phyloP scores from a whole-genome alignment of 2,113 vertebrate genomes.

The Perca flavescens region DNA sequence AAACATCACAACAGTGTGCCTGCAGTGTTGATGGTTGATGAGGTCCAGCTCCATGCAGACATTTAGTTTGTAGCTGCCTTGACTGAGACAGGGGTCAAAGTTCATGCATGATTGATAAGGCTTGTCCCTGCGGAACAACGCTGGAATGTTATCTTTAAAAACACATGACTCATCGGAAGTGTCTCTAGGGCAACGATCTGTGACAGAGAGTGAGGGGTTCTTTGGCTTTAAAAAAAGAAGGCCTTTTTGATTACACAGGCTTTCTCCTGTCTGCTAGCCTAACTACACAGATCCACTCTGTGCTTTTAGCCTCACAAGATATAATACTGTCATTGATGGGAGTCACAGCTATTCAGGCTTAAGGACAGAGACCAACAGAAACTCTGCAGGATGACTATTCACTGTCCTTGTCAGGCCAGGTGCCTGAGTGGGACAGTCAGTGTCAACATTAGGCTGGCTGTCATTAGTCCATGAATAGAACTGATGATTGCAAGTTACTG shows the following conservation, averaged over 20 bases:
- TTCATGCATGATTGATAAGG: slow-evolving; percentile 65
- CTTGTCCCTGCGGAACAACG: slow-evolving; percentile 40
- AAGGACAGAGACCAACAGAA: slow-evolving; percentile 59
- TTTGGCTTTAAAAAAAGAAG: slow-evolving; percentile 23
- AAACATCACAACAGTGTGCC: neutral
- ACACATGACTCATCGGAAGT: slow-evolving; percentile 72
- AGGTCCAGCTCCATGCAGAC: slow-evolving; percentile 10
- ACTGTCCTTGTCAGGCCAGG: slow-evolving; percentile 64
- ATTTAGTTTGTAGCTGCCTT: slow-evolving; percentile 48
- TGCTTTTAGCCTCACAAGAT: slow-evolving; percentile 53
- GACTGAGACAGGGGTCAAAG: slow-evolving; percentile 58
- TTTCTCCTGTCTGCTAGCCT: slow-evolving; percentile 56
- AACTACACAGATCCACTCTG: slow-evolving; percentile 69
- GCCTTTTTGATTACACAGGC: slow-evolving; percentile 60
- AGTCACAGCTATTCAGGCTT: slow-evolving; percentile 50
- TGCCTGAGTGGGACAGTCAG: slow-evolving; percentile 50
- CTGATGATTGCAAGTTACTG: slow-evolving; percentile 10
- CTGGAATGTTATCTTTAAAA: slow-evolving; percentile 76
- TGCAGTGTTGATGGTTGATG: slow-evolving; percentile 21
- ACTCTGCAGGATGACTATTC: slow-evolving; percentile 38
- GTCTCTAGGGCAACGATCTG: slow-evolving; percentile 53
- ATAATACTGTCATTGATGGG: slow-evolving; percentile 76
- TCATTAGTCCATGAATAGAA: slow-evolving; percentile 30
- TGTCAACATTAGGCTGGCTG: slow-evolving; percentile 45
- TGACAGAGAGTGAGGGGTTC: slow-evolving; percentile 27